phyloP scores from a whole-genome alignment of 2,113 vertebrate genomes.

The Athene cunicularia region DNA sequence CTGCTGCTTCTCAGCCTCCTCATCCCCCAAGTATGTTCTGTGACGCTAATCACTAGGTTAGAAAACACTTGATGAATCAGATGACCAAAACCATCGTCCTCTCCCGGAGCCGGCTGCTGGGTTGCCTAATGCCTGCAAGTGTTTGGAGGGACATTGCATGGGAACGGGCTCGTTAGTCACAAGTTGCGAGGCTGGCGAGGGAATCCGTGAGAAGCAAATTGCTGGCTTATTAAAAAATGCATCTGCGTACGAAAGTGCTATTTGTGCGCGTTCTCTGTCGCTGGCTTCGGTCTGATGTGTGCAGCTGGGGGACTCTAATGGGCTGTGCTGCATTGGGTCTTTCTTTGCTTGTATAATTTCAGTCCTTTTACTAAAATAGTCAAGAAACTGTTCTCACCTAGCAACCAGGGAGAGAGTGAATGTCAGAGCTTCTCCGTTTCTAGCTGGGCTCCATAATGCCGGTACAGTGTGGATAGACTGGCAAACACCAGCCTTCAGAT shows the following conservation, averaged over 20 bases:
- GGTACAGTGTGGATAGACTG: neutral
- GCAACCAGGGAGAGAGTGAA: slow-evolving; percentile 47
- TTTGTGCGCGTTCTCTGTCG: neutral
- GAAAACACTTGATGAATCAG: slow-evolving; percentile 11
- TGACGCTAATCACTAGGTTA: slow-evolving; percentile 17
- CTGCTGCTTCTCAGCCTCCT: neutral
- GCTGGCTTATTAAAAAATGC: neutral
- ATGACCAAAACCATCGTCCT: neutral
- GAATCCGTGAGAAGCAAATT: slow-evolving; percentile 47
- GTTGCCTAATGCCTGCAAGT: neutral
- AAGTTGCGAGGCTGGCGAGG: neutral
- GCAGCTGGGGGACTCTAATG: slow-evolving; percentile 23
- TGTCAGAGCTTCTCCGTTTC: slow-evolving; percentile 19
- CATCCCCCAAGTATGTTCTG: neutral
- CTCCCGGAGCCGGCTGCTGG: neutral
- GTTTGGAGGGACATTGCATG: neutral
- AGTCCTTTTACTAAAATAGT: slow-evolving; percentile 36
- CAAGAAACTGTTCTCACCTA: slow-evolving; percentile 58
- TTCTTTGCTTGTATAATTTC: neutral
- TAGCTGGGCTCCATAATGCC: slow-evolving; percentile 32
- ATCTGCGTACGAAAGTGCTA: neutral
- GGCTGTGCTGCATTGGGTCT: neutral
- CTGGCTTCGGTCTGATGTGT: neutral
- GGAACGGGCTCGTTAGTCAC: slow-evolving; percentile 19
- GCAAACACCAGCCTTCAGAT: slow-evolving; percentile 21